Conservation (phyloP, 2,113 vertebrate genomes). For the Pavo muticus region DNA sequence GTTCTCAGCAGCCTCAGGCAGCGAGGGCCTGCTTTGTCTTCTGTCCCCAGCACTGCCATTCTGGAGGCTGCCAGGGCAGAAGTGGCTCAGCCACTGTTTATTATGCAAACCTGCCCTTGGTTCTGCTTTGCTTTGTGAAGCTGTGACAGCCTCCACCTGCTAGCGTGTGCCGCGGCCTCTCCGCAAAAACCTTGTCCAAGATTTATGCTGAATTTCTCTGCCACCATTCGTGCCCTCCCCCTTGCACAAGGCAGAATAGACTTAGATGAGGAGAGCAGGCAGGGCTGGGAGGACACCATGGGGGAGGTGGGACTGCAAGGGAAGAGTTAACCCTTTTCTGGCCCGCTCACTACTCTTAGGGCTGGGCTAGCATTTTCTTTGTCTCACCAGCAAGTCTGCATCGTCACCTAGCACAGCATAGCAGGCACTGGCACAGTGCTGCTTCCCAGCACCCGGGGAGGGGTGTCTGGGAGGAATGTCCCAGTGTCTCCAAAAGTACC, state of each 20-base stretch:
- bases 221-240: rapidly evolving
- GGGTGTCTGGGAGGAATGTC: neutral
- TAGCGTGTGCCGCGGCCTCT: neutral
- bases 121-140: slow-evolving; percentile 1
- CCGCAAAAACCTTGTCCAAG: neutral
- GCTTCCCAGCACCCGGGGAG: rapidly evolving
- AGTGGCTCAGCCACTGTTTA: neutral
- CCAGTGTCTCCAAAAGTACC: neutral
- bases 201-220: neutral
- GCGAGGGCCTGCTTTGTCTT: neutral
- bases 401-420: rapidly evolving
- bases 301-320: neutral
- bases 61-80: neutral
- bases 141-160: neutral
- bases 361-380: neutral
- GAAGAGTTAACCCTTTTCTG: slow-evolving; percentile 5
- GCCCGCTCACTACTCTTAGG: neutral
- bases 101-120: neutral
- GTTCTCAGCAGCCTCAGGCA: neutral
- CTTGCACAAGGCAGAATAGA: neutral
- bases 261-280: neutral
- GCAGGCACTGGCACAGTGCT: rapidly evolving
- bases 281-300: neutral
- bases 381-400: neutral
- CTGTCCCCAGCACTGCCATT: rapidly evolving